Evolutionary conservation across 2,113 vertebrate species (phyloP).

Genomic region (Baryphthengus martii): DNA sequence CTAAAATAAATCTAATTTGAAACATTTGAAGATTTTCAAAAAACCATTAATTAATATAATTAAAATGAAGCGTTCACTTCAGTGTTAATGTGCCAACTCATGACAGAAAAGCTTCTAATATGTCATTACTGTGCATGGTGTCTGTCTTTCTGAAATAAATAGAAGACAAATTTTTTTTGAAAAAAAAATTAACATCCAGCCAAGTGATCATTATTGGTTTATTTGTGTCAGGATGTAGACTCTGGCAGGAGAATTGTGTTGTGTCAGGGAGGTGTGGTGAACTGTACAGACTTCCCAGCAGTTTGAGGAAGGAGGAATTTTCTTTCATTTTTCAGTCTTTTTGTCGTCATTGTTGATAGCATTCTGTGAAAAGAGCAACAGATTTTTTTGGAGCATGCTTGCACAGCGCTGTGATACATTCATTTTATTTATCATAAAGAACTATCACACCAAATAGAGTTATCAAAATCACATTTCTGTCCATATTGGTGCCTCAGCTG

Average conservation of each 20-base stretch:
- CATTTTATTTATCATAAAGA: not conserved
- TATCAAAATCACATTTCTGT: constrained; percentile 35
- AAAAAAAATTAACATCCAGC: not conserved
- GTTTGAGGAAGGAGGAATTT: not conserved
- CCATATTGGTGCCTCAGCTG: not conserved
- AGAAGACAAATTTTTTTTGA: not conserved
- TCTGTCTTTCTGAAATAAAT: not conserved
- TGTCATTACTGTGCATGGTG: not conserved
- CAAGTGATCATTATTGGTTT: not conserved
- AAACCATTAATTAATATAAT: not conserved
- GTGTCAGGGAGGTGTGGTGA: not conserved
- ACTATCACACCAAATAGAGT: not conserved
- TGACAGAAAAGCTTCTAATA: not conserved
- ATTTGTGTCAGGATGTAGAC: not conserved
- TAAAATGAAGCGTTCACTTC: not conserved
- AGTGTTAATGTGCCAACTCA: not conserved
- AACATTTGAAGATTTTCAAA: not conserved
- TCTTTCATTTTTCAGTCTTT: not conserved
- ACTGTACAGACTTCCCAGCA: not conserved
- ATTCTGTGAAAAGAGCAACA: not conserved
- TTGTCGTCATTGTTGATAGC: not conserved
- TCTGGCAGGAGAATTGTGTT: not conserved
- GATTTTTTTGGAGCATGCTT: not conserved
- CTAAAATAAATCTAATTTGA: not conserved
- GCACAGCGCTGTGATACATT: not conserved